Evolutionary conservation across 2,113 vertebrate genomes (phyloP).

Genomic region (Mesembrinibis cayennensis): DNA sequence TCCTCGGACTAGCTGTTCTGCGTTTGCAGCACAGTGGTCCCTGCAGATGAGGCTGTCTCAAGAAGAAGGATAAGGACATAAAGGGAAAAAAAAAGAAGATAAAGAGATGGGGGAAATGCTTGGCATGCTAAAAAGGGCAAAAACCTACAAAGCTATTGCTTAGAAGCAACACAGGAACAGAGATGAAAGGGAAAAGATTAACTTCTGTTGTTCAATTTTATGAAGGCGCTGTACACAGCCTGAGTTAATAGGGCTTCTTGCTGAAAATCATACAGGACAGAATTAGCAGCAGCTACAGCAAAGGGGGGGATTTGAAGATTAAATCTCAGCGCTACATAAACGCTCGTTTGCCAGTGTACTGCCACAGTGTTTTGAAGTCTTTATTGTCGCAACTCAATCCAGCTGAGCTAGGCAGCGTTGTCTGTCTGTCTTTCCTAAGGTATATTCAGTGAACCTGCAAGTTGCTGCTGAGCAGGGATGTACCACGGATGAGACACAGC

Average conservation of each 20-base stretch:
- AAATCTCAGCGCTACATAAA: not conserved
- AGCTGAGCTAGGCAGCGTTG: not conserved
- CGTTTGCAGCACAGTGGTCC: not conserved
- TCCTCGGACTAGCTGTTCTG: not conserved
- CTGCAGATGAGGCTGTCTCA: not conserved
- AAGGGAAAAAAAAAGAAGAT: not conserved
- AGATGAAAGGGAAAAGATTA: conserved; percentile 26
- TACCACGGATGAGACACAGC: fast-evolving
- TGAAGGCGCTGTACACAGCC: not conserved
- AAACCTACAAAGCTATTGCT: not conserved
- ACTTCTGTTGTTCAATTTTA: not conserved
- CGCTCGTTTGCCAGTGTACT: fast-evolving
- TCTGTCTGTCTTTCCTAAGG: not conserved
- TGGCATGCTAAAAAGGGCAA: not conserved
- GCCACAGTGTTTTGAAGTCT: not conserved
- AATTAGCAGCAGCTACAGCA: not conserved
- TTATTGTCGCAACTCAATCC: not conserved
- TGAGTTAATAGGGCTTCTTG: not conserved
- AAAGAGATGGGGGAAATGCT: not conserved
- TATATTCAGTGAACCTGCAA: not conserved
- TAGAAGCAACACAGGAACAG: not conserved
- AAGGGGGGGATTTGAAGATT: not conserved
- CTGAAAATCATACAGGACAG: not conserved
- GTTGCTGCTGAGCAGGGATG: not conserved
- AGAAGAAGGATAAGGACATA: conserved; percentile 7